Conservation (phyloP, 64 coral and sea anemone genomes). For the Orbicella faveolata region DNA sequence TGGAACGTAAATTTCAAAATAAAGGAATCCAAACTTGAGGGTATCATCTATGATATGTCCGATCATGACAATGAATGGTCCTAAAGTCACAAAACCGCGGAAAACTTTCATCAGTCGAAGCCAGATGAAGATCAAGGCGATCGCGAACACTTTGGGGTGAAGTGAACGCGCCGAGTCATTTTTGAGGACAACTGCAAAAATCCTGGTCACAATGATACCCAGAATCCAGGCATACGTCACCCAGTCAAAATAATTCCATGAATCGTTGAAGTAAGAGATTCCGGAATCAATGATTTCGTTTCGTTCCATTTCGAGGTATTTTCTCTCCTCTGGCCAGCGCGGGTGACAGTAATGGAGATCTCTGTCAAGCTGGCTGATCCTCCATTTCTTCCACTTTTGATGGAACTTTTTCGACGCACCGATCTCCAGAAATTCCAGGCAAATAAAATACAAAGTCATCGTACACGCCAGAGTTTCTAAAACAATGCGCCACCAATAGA, state of each 20-base stretch:
- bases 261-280: conserved; percentile 95
- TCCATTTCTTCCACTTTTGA: conserved; percentile 76
- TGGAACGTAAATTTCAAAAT: conserved; percentile 84
- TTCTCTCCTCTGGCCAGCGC: conserved; percentile 87
- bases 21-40: conserved; percentile 89
- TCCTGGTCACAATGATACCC: conserved; percentile 72
- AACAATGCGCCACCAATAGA: conserved; percentile 96
- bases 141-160: conserved; percentile 84
- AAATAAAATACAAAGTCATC: conserved; percentile 90
- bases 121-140: conserved; percentile 95
- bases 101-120: conserved; percentile 96
- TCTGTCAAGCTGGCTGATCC: conserved; percentile 57
- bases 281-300: conserved; percentile 68
- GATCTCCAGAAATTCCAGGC: conserved; percentile 81
- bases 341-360: conserved; percentile 78
- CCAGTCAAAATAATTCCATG: conserved; percentile 99
- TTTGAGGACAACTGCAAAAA: conserved; percentile 54
- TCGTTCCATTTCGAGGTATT: conserved; percentile 96
- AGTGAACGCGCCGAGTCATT: conserved; percentile 37
- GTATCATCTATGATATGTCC: conserved; percentile 96
- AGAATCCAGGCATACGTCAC: conserved; percentile 89
- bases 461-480: conserved; percentile 64
- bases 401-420: conserved; percentile 63
- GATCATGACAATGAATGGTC: conserved; percentile 97
- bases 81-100: conserved; percentile 74